Evolutionary conservation across 1,140 invertebrate species (phyloP), one percentile per base, ranked within the genome.

Genomic region (Grapholita molesta): DNA sequence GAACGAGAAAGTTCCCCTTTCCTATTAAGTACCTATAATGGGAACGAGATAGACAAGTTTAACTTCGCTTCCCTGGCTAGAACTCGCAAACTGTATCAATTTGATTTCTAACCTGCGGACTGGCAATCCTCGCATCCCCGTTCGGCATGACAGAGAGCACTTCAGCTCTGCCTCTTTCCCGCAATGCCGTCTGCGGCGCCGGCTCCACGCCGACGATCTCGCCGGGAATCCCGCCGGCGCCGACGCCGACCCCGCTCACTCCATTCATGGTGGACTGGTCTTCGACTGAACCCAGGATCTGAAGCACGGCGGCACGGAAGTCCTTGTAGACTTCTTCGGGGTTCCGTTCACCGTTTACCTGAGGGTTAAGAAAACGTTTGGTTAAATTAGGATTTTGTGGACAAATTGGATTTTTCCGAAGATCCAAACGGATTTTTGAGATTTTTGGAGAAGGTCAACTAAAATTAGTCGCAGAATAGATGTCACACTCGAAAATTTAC

Each of bases 331-430:
- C 96, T 76, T 97, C 96, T 12, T 94, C 94, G 9, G 96, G 96
- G 76, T 96, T 95, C 57, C 96, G 88, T 89, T 97, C 96, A 2
- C 96, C 96, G 78, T 97, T 97, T 1, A 97, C 94, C 96, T 97
- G 77, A 48, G 35, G 48, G 23, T 6, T n/a, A n/a, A 8, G 5
- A 3, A 15, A 18, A 2, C 12, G n/a, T 52, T 18, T 15, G 2
- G 35, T 7, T 30, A 30, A 3, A 7, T 7, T 4, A 3, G 28
- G 28, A 30, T 30, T 30, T 30, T 30, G 28, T 30, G 3, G 28
- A 30, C 7, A 4, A 7, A 30, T 7, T n/a, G n/a, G n/a, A n/a
- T n/a, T n/a, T n/a, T n/a, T n/a, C n/a, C n/a, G n/a, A n/a, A n/a
- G n/a, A n/a, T n/a, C n/a, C n/a, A n/a, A n/a, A n/a, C n/a, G n/a